phyloP scores from a whole-genome alignment of 2,888 invertebrate species.

The Harpalus rufipes region DNA sequence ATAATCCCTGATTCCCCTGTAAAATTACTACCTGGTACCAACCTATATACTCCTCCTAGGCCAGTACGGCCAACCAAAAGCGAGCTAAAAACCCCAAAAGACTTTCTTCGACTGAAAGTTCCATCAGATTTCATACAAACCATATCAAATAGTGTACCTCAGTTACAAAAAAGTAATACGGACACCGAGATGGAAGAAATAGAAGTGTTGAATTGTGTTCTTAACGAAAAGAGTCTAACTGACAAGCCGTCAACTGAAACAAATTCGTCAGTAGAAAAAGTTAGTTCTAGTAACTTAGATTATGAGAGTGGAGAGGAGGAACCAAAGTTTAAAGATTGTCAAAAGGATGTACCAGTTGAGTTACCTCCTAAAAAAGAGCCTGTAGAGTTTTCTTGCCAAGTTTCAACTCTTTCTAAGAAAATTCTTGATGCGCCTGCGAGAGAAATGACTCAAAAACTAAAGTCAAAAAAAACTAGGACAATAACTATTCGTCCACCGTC shows the following conservation, averaged over 20 bases:
- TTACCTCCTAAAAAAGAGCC: background rate
- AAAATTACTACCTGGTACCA: conserved; percentile 42
- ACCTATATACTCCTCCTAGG: conserved; percentile 33
- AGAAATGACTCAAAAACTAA: conserved; percentile 35
- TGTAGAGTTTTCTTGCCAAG: conserved; percentile 7
- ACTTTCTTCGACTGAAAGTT: conserved; percentile 41
- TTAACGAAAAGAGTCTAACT: background rate
- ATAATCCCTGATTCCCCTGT: background rate
- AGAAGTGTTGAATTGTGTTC: background rate
- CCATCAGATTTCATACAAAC: conserved; percentile 61
- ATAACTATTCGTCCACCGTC: background rate
- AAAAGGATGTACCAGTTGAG: too few relatives aligned
- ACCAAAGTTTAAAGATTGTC: too few relatives aligned
- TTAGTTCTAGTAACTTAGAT: background rate
- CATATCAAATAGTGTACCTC: conserved; percentile 60
- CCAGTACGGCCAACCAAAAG: conserved; percentile 65
- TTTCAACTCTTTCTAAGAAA: conserved; percentile 44
- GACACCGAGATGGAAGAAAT: conserved; percentile 42
- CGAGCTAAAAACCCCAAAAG: conserved; percentile 59
- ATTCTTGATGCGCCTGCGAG: conserved; percentile 17
- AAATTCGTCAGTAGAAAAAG: background rate
- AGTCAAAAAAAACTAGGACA: conserved; percentile 1
- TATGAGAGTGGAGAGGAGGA: background rate
- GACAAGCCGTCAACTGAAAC: background rate
- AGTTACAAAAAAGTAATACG: background rate